phyloP scores from a whole-genome alignment of 2,797 vertebrate genomes.

The Melanotaenia maccullochi region DNA sequence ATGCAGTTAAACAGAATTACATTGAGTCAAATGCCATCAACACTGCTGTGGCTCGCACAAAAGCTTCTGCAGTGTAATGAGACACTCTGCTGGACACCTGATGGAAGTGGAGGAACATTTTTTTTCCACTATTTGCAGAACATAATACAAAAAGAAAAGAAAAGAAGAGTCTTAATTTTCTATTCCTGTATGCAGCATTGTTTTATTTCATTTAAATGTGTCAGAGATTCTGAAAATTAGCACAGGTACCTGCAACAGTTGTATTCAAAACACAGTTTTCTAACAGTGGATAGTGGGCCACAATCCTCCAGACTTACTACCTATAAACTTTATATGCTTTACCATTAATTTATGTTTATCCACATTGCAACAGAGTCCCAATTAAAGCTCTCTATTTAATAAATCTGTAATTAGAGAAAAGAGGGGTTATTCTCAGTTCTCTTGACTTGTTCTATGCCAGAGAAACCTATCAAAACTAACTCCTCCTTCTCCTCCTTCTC shows the following conservation, averaged over 20 bases:
- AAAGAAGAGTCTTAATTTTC: neutral
- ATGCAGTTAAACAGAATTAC: neutral
- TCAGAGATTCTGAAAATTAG: neutral
- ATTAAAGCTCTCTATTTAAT: conserved; percentile 24
- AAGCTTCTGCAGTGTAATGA: conserved; percentile 23
- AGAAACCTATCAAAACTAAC: conserved; percentile 29
- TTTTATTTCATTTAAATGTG: neutral
- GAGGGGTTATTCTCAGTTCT: conserved; percentile 16
- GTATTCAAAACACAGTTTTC: neutral
- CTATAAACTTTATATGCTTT: conserved; percentile 1
- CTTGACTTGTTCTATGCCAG: conserved; percentile 7
- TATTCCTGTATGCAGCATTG: neutral
- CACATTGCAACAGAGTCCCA: neutral
- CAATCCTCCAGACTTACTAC: neutral
- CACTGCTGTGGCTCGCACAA: neutral
- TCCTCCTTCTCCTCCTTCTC: neutral
- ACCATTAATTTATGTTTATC: neutral
- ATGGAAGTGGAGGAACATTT: conserved; percentile 34
- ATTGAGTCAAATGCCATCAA: conserved; percentile 1
- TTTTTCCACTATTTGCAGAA: neutral
- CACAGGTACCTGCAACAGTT: neutral
- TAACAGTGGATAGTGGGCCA: neutral
- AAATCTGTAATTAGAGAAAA: conserved; percentile 16
- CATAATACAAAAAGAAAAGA: accelerated
- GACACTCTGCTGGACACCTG: conserved; percentile 64